Evolutionary conservation across 2,888 invertebrate genomes (phyloP), one percentile per base, ranked within the genome.

Genomic region (Plemyria rubiginata): DNA sequence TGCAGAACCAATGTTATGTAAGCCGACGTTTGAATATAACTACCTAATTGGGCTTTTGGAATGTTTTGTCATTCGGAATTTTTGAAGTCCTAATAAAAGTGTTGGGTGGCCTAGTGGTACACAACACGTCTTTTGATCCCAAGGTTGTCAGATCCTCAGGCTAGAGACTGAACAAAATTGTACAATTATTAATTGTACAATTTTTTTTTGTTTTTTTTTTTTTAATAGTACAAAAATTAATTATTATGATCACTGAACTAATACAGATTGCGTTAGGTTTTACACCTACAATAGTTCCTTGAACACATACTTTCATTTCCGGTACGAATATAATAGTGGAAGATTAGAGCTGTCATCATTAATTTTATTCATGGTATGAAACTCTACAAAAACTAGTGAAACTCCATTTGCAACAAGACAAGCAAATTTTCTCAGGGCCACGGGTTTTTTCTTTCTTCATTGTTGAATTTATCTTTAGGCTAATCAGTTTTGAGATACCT

Each of bases 341-440:
- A 55, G 68, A 66, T n/a, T n/a, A n/a, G n/a, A n/a, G n/a, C n/a
- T n/a, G n/a, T n/a, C n/a, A n/a, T n/a, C n/a, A n/a, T n/a, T n/a
- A n/a, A n/a, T 72, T 70, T 70, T 74, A 74, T 80, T 77, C 73
- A 77, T 74, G 74, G 73, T 78, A 77, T 74, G 74, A 78, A 78
- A 76, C 74, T 67, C 52, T 54, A 76, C 69, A 84, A 85, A 83
- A 85, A 82, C 74, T 46, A 72, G 82, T 75, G 83, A 85, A 85
- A 84, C 84, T 75, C 66, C 72, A 71, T 67, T 77, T 76, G 78
- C 78, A 81, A 75, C 75, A 70, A 76, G 75, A 76, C 72, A 79
- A 71, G 73, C 74, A 74, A 79, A 79, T 80, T 77, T 80, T 82
- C 80, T 85, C 85, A 85, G 77, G 84, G 82, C 73, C 82, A 78